Percentiles rank a stretch among this genome's conserved stretches.
Conservation (phyloP, 2,113 vertebrate species). For the Dolichallabes microphthalmus region DNA sequence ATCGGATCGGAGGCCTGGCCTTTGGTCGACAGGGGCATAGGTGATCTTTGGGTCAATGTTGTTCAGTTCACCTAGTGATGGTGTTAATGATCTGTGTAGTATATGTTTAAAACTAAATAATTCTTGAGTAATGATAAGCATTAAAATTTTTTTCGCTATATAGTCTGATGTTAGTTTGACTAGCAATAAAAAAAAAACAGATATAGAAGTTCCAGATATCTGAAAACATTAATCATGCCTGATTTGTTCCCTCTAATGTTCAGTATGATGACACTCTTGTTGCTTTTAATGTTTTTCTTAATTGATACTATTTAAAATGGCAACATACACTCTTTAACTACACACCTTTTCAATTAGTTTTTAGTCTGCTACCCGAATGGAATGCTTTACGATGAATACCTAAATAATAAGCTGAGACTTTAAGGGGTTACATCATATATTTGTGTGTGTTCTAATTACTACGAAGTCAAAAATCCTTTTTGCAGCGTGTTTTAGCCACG, state of each 20-base stretch:
- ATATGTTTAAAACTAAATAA: background rate
- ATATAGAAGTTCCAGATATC: background rate
- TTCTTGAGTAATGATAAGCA: background rate
- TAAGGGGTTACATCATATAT: background rate
- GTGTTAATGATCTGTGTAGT: background rate
- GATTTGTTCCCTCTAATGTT: background rate
- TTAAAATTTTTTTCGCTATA: background rate
- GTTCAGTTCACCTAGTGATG: too few species aligned
- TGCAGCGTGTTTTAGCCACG: background rate
- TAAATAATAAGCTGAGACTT: background rate
- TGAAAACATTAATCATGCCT: background rate
- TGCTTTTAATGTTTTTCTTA: background rate
- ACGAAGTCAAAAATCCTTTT: background rate
- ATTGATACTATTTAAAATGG: background rate
- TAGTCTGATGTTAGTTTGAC: background rate
- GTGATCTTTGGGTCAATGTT: too few species aligned
- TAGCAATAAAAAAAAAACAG: background rate
- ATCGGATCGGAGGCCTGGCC: too few species aligned
- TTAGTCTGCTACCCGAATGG: background rate
- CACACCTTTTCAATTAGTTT: background rate
- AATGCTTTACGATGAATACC: background rate
- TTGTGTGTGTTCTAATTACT: background rate
- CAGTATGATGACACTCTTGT: background rate
- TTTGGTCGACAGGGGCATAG: too few species aligned
- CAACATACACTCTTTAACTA: background rate